Conservation (phyloP, 2,888 invertebrate genomes). For the Dugesia japonica region DNA sequence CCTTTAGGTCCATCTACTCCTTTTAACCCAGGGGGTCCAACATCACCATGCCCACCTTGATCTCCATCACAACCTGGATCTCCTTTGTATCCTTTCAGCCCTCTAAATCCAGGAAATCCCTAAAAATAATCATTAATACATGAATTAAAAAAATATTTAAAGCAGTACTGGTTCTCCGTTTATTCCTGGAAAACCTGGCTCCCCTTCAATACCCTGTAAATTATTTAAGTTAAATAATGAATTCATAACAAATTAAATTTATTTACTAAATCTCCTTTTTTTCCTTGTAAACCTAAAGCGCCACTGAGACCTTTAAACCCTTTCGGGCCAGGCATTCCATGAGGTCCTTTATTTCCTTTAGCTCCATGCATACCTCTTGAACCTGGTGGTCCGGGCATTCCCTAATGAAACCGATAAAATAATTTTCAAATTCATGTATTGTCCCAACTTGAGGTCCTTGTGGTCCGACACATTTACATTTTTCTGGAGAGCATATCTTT, state of each 20-base stretch:
- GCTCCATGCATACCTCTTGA: neutral
- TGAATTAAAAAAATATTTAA: neutral
- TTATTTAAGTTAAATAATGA: too few species aligned
- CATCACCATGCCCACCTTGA: neutral
- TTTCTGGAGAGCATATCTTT: neutral
- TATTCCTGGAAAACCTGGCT: neutral
- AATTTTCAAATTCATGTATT: neutral
- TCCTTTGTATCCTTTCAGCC: neutral
- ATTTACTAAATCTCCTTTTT: neutral
- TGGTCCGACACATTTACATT: conserved; percentile 4
- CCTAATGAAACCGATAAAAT: neutral
- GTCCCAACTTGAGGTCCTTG: neutral
- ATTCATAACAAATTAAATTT: too few species aligned
- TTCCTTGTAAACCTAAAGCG: neutral
- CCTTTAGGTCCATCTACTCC: neutral
- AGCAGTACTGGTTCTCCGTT: neutral
- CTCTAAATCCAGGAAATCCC: conserved; percentile 9
- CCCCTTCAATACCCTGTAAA: conserved; percentile 4
- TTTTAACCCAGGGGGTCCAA: neutral
- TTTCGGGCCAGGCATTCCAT: neutral
- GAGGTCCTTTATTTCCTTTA: neutral
- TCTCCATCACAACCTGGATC: neutral
- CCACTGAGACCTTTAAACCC: neutral
- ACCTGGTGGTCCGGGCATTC: neutral
- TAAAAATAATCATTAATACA: neutral